Evolutionary conservation across 2,113 vertebrate species (phyloP), one percentile per base, ranked within the genome.

Genomic region (Phalacrocorax carbo): DNA sequence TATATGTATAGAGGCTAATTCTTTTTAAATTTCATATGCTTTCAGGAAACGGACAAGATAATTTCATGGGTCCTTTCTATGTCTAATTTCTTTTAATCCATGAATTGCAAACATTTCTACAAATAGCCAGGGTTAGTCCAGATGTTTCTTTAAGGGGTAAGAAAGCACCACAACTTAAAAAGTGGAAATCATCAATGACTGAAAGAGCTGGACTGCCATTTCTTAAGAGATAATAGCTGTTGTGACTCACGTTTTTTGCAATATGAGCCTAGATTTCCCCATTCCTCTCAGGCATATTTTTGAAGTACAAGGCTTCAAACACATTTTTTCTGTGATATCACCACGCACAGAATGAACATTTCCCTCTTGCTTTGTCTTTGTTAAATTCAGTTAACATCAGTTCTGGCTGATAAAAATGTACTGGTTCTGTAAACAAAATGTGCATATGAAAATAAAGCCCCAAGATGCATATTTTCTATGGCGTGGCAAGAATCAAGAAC

Each of bases 171-270:
- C 38, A 48, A 64, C 75, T 93, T 95, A 72, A 94, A 97, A 95
- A 95, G 75, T 49, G 54, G 60, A 95, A 97, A 95, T 96, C 87
- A 93, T 93, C 93, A 96, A 87, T 91, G 93, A 71, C 93, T 64
- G 87, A 95, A 95, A 96, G 84, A 77, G 68, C 81, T 94, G 46
- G 78, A 94, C 85, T 91, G 78, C 58, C 70, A 70, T 89, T 87
- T 94, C 95, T 97, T 93, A 95, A 87, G 89, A 94, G 86, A 96
- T 95, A 91, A 94, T 96, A 85, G 91, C 82, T 93, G 58, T 78
- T 96, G 84, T 94, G 94, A 96, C 68, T 97, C 94, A 96, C 40
- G 10, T 93, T 94, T 95, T 95, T 94, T 70, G 79, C 91, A 93
- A 91, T 93, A 88, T 21, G 4, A 94, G 73, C 76, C 84, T 61